Percentiles rank a stretch among this genome's conserved stretches.
Conservation (phyloP, 2,113 vertebrate genomes). For the Tachuris rubrigastra region DNA sequence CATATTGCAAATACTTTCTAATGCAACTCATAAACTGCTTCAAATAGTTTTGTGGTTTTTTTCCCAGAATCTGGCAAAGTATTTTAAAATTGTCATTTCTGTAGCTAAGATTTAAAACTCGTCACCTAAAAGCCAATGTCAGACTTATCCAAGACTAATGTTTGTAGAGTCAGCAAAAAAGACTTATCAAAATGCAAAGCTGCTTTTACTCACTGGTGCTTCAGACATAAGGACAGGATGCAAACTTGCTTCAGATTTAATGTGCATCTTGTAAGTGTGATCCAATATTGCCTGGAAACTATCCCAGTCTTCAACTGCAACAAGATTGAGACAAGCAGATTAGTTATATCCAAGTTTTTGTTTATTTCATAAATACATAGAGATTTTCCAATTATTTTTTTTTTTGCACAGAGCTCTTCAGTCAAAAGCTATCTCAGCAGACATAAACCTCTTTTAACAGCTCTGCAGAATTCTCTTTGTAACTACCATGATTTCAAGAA, state of each 20-base stretch:
- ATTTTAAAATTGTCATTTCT: not conserved
- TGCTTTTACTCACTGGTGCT: slow-evolving; percentile 86
- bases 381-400: not conserved
- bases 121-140: not conserved
- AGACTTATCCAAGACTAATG: not conserved
- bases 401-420: not conserved
- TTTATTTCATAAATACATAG: not conserved
- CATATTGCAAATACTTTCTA: not conserved
- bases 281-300: slow-evolving; percentile 98
- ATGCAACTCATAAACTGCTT: not conserved
- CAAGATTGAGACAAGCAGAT: not conserved
- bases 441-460: not conserved
- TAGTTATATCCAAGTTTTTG: not conserved
- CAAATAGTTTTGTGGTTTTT: not conserved
- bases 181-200: not conserved
- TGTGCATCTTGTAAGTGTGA: slow-evolving; percentile 98
- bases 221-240: slow-evolving; percentile 99
- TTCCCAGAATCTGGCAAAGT: not conserved
- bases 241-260: slow-evolving; percentile 96
- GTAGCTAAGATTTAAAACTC: not conserved
- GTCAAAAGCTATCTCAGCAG: not conserved
- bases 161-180: not conserved
- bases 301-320: slow-evolving; percentile 97
- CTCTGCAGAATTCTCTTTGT: not conserved
- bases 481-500: not conserved